phyloP scores from a whole-genome alignment of 2,113 vertebrate species.

The Salvelinus namaycush region DNA sequence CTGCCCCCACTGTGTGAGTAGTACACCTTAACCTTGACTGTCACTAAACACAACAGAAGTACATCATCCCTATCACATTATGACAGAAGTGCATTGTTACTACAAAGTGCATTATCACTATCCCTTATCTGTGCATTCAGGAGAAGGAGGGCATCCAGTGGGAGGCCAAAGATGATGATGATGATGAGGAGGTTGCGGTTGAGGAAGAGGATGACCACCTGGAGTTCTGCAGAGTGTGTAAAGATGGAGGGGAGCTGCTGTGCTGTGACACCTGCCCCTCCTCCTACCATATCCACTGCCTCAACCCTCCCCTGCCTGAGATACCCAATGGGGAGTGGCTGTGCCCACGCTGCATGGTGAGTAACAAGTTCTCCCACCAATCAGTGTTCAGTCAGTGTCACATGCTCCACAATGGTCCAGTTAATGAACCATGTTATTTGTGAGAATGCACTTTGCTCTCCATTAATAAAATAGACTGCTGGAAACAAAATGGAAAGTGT shows the following conservation, averaged over 20 bases:
- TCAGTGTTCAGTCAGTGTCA: neutral
- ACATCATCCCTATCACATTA: neutral
- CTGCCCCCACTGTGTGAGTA: constrained; percentile 96
- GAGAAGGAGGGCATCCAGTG: constrained; percentile 99
- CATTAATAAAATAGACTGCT: neutral
- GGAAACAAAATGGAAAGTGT: neutral
- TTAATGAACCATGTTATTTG: neutral
- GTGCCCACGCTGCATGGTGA: constrained; percentile 97
- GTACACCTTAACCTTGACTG: neutral
- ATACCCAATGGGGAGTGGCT: constrained; percentile 99
- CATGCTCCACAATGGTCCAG: neutral
- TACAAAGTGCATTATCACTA: neutral
- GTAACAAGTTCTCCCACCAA: neutral
- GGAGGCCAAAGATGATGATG: constrained; percentile 93
- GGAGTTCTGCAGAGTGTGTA: constrained; percentile 98
- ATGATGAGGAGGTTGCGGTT: constrained; percentile 84
- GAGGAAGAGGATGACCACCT: constrained; percentile 99
- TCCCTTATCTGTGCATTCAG: constrained; percentile 58
- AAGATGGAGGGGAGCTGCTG: constrained; percentile 90
- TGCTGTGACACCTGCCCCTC: constrained; percentile 91
- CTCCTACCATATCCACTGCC: constrained; percentile 94
- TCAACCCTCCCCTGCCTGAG: constrained; percentile 94
- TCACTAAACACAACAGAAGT: neutral
- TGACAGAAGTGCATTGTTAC: too few relatives aligned
- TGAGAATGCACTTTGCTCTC: neutral